Evolutionary conservation across 2,113 vertebrate genomes (phyloP).

Genomic region (Semnopithecus entellus): DNA sequence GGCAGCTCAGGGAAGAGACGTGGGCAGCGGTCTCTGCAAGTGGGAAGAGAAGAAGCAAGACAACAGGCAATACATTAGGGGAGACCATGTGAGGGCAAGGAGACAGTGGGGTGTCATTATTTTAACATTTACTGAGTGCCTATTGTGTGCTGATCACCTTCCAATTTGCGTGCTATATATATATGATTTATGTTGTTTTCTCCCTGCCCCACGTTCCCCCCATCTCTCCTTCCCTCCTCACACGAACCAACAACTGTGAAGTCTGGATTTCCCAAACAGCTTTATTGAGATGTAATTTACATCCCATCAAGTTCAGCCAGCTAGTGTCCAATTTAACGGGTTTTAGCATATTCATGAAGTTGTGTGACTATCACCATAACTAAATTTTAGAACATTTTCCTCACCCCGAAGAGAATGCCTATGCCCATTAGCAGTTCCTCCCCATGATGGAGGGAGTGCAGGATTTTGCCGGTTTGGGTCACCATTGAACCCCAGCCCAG

Average conservation of each 20-base stretch:
- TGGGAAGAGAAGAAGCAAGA: constrained; percentile 2
- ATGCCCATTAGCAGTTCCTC: not conserved
- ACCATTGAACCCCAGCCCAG: not conserved
- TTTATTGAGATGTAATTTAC: not conserved
- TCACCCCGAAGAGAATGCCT: not conserved
- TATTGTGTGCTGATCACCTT: not conserved
- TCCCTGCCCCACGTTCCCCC: not conserved
- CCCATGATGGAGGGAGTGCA: not conserved
- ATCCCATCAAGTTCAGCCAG: not conserved
- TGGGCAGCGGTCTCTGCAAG: not conserved
- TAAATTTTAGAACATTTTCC: constrained; percentile 26
- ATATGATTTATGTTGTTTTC: not conserved
- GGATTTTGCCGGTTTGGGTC: not conserved
- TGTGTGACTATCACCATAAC: not conserved
- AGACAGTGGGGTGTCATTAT: not conserved
- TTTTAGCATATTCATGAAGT: not conserved
- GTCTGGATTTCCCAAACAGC: not conserved
- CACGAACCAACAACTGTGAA: not conserved
- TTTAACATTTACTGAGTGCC: not conserved
- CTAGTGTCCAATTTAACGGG: not conserved
- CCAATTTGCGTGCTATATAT: not conserved
- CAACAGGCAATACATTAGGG: not conserved
- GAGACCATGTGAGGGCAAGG: not conserved
- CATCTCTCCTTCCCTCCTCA: not conserved
- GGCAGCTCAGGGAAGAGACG: constrained; percentile 15